Percentiles rank a stretch among this genome's conserved stretches.
phyloP scores from a whole-genome alignment of 2,797 vertebrate genomes.

The Acanthopagrus latus region DNA sequence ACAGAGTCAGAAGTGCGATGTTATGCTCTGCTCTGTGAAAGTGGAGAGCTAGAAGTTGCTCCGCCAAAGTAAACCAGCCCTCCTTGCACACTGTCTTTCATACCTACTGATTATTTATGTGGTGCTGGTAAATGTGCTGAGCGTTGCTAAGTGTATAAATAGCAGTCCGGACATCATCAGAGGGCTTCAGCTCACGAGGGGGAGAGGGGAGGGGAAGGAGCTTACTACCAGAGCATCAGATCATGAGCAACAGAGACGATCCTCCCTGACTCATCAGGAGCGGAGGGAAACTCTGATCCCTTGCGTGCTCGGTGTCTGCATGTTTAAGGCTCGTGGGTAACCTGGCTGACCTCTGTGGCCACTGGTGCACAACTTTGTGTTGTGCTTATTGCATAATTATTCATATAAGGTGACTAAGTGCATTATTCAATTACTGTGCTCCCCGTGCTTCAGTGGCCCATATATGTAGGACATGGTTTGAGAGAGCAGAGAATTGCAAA shows the following conservation, averaged over 20 bases:
- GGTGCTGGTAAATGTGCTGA: slow-evolving; percentile 78
- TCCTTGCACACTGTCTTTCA: slow-evolving; percentile 48
- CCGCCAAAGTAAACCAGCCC: slow-evolving; percentile 58
- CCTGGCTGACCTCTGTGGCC: slow-evolving; percentile 52
- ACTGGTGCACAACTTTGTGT: slow-evolving; percentile 29
- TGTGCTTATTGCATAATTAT: slow-evolving; percentile 53
- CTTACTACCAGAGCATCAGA: slow-evolving; percentile 71
- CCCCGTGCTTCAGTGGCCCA: slow-evolving; percentile 57
- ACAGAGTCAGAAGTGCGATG: slow-evolving; percentile 11
- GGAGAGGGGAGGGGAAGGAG: slow-evolving; percentile 41
- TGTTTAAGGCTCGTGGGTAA: slow-evolving; percentile 22
- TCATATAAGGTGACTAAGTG: slow-evolving; percentile 53
- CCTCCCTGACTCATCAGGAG: slow-evolving; percentile 74
- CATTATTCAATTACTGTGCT: slow-evolving; percentile 48
- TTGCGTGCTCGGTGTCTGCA: slow-evolving; percentile 27
- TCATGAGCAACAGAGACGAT: slow-evolving; percentile 65
- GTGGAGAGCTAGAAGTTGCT: slow-evolving; percentile 51
- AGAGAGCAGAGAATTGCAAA: slow-evolving; percentile 54
- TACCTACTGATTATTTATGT: slow-evolving; percentile 78
- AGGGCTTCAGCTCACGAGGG: slow-evolving; percentile 58
- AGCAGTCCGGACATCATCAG: slow-evolving; percentile 75
- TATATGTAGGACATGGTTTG: slow-evolving; percentile 44
- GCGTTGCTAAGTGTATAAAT: slow-evolving; percentile 78
- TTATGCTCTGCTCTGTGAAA: slow-evolving; percentile 18
- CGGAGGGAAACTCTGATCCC: slow-evolving; percentile 56